Evolutionary conservation across 2,888 invertebrate species (phyloP), one percentile per base, ranked within the genome.

Genomic region (Zonitis immaculata): DNA sequence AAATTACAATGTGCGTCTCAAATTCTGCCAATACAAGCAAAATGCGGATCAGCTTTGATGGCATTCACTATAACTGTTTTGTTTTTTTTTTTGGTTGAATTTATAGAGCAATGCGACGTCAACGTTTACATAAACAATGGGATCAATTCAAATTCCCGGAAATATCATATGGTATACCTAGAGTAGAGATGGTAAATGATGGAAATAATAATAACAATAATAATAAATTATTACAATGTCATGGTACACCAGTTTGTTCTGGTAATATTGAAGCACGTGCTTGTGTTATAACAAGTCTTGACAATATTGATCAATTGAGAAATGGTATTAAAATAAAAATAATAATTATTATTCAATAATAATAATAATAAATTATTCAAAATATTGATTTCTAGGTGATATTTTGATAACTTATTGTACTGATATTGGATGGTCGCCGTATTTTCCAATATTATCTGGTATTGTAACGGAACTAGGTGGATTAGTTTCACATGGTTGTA

Each of bases 391-490:
- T n/a, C n/a, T n/a, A n/a, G n/a, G n/a, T n/a, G 91, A 92, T 67
- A 80, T 92, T 57, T 76, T 92, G 59, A 84, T 92, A 60, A 89
- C 91, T 0, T 80, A 80, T 62, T 82, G 83, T 39, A 91, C 91
- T 0, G 91, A 92, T 69, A 86, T 91, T 59, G 90, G 88, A 1
- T 92, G 91, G 91, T 86, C 87, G 2, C 90, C 91, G 0, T 91
- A 90, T 75, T 92, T 91, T 73, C 89, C 90, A 0, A 79, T 91
- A 44, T 72, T 92, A 14, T 77, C 83, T 0, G 92, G 91, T 7
- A 81, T 91, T 44, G 86, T 89, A 7, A 91, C 91, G 0, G 91
- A 92, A 73, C 78, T 90, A 0, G 91, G 91, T 0, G 91, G 91
- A 25, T 79, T 91, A 3, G 84, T 91, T 61, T 91, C 91, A 28